Percentiles rank a stretch among this genome's conserved stretches.
Evolutionary conservation across 2,797 vertebrate species (phyloP).

Genomic region (Channallabes apus): DNA sequence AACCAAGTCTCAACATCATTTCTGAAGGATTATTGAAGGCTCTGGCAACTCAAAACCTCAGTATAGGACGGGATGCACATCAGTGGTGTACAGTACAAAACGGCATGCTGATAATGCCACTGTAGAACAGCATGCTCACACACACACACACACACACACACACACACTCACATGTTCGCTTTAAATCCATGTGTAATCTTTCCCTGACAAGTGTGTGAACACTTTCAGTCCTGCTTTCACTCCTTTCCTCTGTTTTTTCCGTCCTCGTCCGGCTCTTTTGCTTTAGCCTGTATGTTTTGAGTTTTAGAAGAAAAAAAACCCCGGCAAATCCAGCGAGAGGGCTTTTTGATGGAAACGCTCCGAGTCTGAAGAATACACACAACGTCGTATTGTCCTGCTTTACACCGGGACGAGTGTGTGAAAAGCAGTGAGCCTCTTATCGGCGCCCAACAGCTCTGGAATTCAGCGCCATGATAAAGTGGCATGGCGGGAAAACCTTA

Average conservation of each 20-base stretch:
- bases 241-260: constrained; percentile 6
- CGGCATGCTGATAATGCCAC: constrained; percentile 63
- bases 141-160: constrained; percentile 58
- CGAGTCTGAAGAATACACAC: constrained; percentile 86
- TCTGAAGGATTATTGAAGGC: constrained; percentile 73
- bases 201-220: constrained; percentile 50
- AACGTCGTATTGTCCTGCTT: constrained; percentile 84
- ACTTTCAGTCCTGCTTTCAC: constrained; percentile 19
- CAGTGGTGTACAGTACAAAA: constrained; percentile 63
- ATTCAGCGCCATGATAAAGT: constrained; percentile 91
- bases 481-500: constrained; percentile 85
- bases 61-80: constrained; percentile 75
- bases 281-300: not conserved
- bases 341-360: constrained; percentile 75
- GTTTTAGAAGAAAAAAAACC: constrained; percentile 35
- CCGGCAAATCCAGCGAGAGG: constrained; percentile 72
- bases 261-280: constrained; percentile 19
- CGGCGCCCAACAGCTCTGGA: constrained; percentile 89
- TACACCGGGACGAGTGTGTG: constrained; percentile 74
- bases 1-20: constrained; percentile 60
- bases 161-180: constrained; percentile 59
- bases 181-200: constrained; percentile 70
- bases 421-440: constrained; percentile 88
- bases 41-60: constrained; percentile 68
- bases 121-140: constrained; percentile 53